Evolutionary conservation across 2,888 invertebrate species (phyloP).

Genomic region (Platycheirus rosarum): DNA sequence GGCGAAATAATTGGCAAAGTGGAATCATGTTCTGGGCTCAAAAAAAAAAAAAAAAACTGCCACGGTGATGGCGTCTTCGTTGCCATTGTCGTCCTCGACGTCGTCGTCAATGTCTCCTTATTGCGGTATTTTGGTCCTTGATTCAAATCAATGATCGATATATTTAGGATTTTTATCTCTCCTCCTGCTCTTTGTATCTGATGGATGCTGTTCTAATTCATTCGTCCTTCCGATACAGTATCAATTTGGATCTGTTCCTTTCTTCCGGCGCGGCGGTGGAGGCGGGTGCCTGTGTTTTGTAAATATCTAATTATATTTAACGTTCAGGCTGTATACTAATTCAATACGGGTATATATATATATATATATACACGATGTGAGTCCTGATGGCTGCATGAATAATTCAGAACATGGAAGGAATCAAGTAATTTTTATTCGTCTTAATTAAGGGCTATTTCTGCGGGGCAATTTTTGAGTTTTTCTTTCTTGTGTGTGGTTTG

Average conservation of each 20-base stretch:
- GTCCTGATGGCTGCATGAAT: slow-evolving; percentile 43
- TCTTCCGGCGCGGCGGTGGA: neutral
- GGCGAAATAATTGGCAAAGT: slow-evolving; percentile 74
- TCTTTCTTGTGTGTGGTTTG: slow-evolving; percentile 14
- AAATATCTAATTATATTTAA: slow-evolving; percentile 37
- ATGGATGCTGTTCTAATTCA: slow-evolving; percentile 28
- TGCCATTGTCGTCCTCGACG: slow-evolving; percentile 12
- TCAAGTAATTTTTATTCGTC: slow-evolving; percentile 71
- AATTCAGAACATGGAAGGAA: slow-evolving; percentile 63
- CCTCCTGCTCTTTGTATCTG: slow-evolving; percentile 1
- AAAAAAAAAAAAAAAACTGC: neutral
- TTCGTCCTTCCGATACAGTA: slow-evolving; percentile 40
- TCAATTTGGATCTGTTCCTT: slow-evolving; percentile 2
- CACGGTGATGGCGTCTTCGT: neutral
- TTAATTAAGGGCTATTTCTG: slow-evolving; percentile 67
- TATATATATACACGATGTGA: slow-evolving; percentile 5
- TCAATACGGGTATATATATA: slow-evolving; percentile 40
- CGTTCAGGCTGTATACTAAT: slow-evolving; percentile 49
- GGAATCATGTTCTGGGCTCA: slow-evolving; percentile 67
- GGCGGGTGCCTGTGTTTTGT: neutral
- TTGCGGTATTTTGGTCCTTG: slow-evolving; percentile 19
- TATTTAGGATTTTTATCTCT: slow-evolving; percentile 41
- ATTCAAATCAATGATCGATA: slow-evolving; percentile 69
- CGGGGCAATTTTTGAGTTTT: slow-evolving; percentile 19
- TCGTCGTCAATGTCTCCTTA: slow-evolving; percentile 15